Evolutionary conservation across 2,797 vertebrate species (phyloP), one percentile per base, ranked within the genome.

Genomic region (Hemibagrus guttatus): DNA sequence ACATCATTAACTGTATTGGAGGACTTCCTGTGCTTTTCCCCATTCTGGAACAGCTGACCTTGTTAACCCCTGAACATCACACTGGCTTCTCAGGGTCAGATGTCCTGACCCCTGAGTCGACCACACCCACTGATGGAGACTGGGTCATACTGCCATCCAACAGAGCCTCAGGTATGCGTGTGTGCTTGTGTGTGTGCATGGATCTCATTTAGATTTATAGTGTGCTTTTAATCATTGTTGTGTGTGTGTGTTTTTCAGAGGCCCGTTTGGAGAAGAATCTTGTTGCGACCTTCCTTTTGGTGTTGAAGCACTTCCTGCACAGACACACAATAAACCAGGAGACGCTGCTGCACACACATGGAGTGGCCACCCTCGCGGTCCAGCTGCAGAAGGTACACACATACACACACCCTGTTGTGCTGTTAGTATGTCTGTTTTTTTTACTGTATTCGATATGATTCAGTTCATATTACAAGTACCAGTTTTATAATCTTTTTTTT

Each of bases 281-380:
- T 59, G 94, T 97, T 86, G 97, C 98, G 83, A 98, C 97, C 23
- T 99, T 98, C 93, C 93, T 99, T 87, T 92, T 99, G 93, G 95
- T 97, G 93, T 90, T 99, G 69, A 99, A 99, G 87, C 97, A 99
- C 91, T 98, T 99, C 88, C 95, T 99, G 92, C 97, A 97, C 93
- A 96, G 98, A 85, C 98, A 99, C 89, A 94, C 92, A 0, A 96
- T 99, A 92, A 99, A 99, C 94, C 98, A 99, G 93, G 98, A 99
- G 91, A 98, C 93, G 88, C 95, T 99, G 81, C 95, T 97, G 87
- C 96, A 99, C 92, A 96, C 96, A 1, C 95, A 98, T 68, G 96
- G 96, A 59, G 96, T 96, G 61, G 94, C 94, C 16, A 97, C 97
- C 0, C 93, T 99, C 84, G 97, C 97, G 90, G 95, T 94, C 11